Evolutionary conservation across 2,888 invertebrate species (phyloP), one percentile per base, ranked within the genome.

Genomic region (Urechis unicinctus): DNA sequence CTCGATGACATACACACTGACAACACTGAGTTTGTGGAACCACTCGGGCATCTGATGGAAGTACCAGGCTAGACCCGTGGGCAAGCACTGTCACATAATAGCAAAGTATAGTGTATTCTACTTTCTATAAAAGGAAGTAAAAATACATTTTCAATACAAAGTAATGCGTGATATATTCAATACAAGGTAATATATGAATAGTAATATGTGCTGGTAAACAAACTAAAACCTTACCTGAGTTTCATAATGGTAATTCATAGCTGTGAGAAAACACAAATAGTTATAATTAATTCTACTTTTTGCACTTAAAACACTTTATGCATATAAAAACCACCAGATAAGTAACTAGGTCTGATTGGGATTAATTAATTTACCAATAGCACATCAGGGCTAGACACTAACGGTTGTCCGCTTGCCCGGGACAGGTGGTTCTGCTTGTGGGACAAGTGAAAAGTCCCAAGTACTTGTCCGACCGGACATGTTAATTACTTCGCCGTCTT

Each of bases 51-150:
- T 73, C 62, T 87, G 84, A 72, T 87, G 86, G 29, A 83, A 82
- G 70, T 85, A 86, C 86, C 87, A 88, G 0, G 88, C 84, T 30
- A 87, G 69, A 0, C 85, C 82, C 6, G 85, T 86, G 30, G 89
- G 89, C 61, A 89, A 79, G 66, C 86, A 86, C 81, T 88, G 85
- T 0, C 58, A 55, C 17, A 42, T 49, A 36, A 31, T 24, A 29
- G 24, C 1, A 21, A 36, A 21, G 2, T 5, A 24, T 24, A 31
- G 42, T 29, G 31, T 47, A 29, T 28, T n/a, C 31, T 29, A 24
- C 25, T 24, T 25, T 21, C 26, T 46, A 22, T 21, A 21, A n/a
- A n/a, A n/a, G n/a, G n/a, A n/a, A n/a, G n/a, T n/a, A n/a, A n/a
- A n/a, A n/a, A n/a, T n/a, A n/a, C n/a, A n/a, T n/a, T n/a, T n/a